Evolutionary conservation across 2,888 invertebrate genomes (phyloP).

Genomic region (Ophraella communa): DNA sequence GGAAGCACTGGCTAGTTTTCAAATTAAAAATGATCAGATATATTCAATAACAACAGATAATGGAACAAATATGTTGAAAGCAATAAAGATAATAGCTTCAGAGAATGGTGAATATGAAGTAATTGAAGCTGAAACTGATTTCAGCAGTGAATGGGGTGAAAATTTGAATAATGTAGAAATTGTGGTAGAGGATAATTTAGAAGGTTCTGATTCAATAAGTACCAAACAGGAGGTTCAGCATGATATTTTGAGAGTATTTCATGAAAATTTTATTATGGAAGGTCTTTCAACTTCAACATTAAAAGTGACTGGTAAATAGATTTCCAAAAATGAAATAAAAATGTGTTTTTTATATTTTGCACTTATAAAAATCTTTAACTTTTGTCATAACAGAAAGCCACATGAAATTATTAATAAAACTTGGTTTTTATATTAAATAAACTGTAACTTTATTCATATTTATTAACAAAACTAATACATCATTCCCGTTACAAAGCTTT

Average conservation of each 20-base stretch:
- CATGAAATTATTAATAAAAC: too few species aligned
- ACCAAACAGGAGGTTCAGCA: background rate
- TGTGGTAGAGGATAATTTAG: background rate
- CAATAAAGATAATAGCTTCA: constrained; percentile 10
- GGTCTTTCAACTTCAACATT: background rate
- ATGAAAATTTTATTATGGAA: background rate
- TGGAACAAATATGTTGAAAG: constrained; percentile 11
- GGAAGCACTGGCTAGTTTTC: constrained; percentile 4
- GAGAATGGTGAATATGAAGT: constrained; percentile 20
- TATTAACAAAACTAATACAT: too few species aligned
- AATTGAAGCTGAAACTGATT: background rate
- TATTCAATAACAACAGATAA: constrained; percentile 13
- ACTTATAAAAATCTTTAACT: too few species aligned
- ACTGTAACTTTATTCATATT: too few species aligned
- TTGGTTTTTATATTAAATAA: too few species aligned
- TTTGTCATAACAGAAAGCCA: too few species aligned
- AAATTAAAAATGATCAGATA: constrained; percentile 13
- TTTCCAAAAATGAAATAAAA: too few species aligned
- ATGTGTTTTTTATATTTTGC: too few species aligned
- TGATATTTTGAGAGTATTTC: background rate
- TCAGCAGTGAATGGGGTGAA: background rate
- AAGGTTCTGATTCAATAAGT: background rate
- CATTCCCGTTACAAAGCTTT: too few species aligned
- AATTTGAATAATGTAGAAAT: background rate
- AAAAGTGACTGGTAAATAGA: background rate